Evolutionary conservation across 2,113 vertebrate genomes (phyloP).

Genomic region (Eulemur macaco): DNA sequence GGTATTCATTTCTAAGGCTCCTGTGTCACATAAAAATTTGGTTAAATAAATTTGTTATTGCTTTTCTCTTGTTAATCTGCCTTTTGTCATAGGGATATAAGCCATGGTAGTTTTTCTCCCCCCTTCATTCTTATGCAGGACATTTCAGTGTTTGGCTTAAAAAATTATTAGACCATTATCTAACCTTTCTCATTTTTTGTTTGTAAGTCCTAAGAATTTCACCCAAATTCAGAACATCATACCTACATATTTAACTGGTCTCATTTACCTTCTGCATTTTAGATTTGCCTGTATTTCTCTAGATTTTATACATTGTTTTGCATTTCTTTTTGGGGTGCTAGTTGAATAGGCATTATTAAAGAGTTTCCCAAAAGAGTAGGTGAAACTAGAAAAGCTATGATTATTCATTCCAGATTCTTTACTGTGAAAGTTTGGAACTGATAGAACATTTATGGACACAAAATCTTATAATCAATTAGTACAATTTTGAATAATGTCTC

Average conservation of each 20-base stretch:
- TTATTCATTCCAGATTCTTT: slow-evolving; percentile 11
- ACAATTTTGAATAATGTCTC: slow-evolving; percentile 50
- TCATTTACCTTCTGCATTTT: not conserved
- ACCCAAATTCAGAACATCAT: not conserved
- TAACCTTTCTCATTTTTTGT: not conserved
- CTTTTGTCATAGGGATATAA: not conserved
- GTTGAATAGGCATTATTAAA: not conserved
- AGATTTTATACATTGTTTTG: not conserved
- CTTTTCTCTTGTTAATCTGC: not conserved
- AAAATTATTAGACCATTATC: not conserved
- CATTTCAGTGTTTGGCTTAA: not conserved
- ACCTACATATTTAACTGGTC: not conserved
- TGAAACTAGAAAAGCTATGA: not conserved
- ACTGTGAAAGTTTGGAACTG: slow-evolving; percentile 4
- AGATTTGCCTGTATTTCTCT: not conserved
- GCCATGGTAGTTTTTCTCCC: not conserved
- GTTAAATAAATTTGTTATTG: not conserved
- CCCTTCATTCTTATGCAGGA: not conserved
- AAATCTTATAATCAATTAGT: slow-evolving; percentile 49
- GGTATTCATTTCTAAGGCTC: not conserved
- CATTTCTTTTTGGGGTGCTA: not conserved
- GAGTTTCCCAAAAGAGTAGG: not conserved
- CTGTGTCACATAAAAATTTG: not conserved
- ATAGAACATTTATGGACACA: not conserved
- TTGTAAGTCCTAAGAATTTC: not conserved